phyloP scores from a whole-genome alignment of 2,888 invertebrate species.

The Pterobdella sp. region DNA sequence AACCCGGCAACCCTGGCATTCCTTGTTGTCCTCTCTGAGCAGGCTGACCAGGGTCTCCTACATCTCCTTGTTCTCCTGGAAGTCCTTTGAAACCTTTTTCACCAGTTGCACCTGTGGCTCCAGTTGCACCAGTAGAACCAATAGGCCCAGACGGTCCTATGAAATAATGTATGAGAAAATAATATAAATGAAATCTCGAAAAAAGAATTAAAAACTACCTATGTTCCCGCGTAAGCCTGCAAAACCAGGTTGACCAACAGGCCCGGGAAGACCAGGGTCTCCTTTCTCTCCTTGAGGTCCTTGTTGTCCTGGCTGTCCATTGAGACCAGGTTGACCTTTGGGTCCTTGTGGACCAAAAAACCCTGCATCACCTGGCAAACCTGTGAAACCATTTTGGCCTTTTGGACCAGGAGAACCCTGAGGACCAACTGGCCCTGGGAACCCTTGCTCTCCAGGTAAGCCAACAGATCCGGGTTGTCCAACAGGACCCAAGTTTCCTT shows the following conservation, averaged over 20 bases:
- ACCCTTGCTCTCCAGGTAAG: conserved; percentile 29
- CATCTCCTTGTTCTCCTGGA: conserved; percentile 30
- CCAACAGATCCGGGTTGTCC: conserved; percentile 34
- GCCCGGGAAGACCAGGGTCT: conserved; percentile 2
- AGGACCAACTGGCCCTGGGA: conserved; percentile 19
- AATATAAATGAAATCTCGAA: not conserved
- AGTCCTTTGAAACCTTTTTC: conserved; percentile 30
- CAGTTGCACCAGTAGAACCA: conserved; percentile 31
- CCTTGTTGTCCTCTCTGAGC: conserved; percentile 27
- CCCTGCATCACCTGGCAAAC: not conserved
- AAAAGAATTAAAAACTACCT: not conserved
- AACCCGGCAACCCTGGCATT: conserved; percentile 4
- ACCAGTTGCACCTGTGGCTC: conserved; percentile 27
- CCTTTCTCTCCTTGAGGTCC: not conserved
- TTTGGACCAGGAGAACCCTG: conserved; percentile 4
- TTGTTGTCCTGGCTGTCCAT: not conserved
- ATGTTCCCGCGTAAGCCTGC: conserved; percentile 8
- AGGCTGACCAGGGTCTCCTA: conserved; percentile 20
- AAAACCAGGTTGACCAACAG: conserved; percentile 1
- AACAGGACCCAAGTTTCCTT: conserved; percentile 28
- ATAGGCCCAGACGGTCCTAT: conserved; percentile 27
- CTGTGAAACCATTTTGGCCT: not conserved
- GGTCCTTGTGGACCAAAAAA: conserved; percentile 6
- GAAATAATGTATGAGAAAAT: not conserved
- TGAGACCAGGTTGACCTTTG: conserved; percentile 28